Evolutionary conservation across 2,113 vertebrate genomes (phyloP), one percentile per base, ranked within the genome.

Genomic region (Triplophysa tibetana): DNA sequence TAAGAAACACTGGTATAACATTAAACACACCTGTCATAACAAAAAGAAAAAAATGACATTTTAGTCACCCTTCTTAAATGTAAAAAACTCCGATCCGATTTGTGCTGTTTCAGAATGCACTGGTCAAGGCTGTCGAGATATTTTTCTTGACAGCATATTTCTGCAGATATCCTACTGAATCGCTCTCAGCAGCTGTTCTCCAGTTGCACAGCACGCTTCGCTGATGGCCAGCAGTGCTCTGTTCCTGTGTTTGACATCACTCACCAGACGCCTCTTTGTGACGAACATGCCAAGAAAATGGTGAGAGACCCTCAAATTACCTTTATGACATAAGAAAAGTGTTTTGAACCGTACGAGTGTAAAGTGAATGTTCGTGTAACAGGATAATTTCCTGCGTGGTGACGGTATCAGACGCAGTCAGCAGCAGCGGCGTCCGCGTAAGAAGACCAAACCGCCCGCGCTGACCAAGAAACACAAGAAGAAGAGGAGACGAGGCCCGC

Each of bases 401-500:
- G 97, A 99, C 82, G 95, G 92, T 81, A 96, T 96, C 89, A 93
- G 97, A 38, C 94, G 96, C 92, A 94, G 97, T 93, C 98, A 98
- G 90, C 97, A 97, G 90, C 95, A 97, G 87, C 95, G 97, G 85
- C 98, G 98, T 91, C 98, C 97, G 90, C 97, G 98, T 86, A 99
- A 98, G 93, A 99, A 99, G 95, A 97, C 96, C 1, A 99, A 99
- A 92, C 97, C 97, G 52, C 96, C 98, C 87, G 96, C 97, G 43
- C 95, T 99, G 91, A 98, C 96, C 93, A 99, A 99, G 96, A 99
- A 99, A 96, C 97, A 98, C 89, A 99, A 99, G 92, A 99, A 99
- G 92, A 99, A 98, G 91, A 93, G 95, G 87, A 93, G 96, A 85
- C 95, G 95, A 92, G 95, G 94, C 29, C 96, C 96, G 0, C 93